Percentiles rank a stretch among this genome's conserved stretches.
These are phyloP conservation scores for Pogona vitticeps DNA, from an alignment of 2,113 vertebrate genomes.

Conservation along the genomic window DNA sequence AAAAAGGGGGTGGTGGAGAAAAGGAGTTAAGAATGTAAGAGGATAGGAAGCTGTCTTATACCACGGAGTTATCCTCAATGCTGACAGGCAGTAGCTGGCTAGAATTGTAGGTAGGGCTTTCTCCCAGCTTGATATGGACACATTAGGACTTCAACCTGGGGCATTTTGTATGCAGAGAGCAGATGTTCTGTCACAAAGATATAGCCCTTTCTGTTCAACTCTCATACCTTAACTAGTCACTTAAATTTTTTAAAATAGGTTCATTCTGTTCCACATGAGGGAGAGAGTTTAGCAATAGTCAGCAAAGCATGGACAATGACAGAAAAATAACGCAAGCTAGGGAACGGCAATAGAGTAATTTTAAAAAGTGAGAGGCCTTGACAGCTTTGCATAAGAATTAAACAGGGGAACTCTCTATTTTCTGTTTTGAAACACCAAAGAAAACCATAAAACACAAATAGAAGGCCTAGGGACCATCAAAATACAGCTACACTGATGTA, in stretches of 20 bases:
- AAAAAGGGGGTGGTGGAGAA: too few species aligned
- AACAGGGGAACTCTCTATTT: background rate
- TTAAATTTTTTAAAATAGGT: background rate
- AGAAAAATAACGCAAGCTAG: background rate
- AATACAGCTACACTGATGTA: background rate
- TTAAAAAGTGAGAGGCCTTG: background rate
- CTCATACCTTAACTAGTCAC: background rate
- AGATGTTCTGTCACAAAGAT: background rate
- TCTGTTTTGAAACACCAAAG: background rate
- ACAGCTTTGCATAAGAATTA: background rate
- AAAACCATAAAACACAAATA: background rate
- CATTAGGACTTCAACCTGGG: too few species aligned
- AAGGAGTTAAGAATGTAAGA: too few species aligned
- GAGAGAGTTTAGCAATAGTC: background rate
- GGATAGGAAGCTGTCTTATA: too few species aligned
- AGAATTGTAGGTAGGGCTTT: too few species aligned
- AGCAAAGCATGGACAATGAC: background rate
- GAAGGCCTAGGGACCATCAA: background rate
- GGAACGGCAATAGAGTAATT: background rate
- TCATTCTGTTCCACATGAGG: background rate
- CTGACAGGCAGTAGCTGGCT: too few species aligned
- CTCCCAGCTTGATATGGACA: too few species aligned
- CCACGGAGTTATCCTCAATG: too few species aligned
- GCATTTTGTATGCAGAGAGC: too few species aligned
- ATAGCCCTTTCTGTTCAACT: background rate